These are phyloP conservation scores for Onchidella celtica DNA, from an alignment of 2,888 invertebrate genomes.

Conservation along the genomic window DNA sequence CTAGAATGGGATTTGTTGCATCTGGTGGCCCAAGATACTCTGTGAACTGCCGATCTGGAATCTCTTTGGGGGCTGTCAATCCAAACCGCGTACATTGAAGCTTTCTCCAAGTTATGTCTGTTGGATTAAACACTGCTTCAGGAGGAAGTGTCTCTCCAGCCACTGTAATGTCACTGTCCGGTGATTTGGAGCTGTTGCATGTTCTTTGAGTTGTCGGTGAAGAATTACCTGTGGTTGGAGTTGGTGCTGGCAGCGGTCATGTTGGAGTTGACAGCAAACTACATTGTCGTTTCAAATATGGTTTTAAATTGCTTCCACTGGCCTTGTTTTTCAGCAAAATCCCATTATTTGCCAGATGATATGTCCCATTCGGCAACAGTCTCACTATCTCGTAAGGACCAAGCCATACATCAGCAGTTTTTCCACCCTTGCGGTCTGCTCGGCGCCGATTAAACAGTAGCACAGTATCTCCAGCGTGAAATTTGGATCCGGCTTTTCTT, in stretches of 20 bases:
- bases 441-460: too few relatives aligned
- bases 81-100: too few relatives aligned
- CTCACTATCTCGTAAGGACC: too few relatives aligned
- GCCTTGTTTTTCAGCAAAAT: slow-evolving; percentile 1
- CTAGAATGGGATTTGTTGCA: too few relatives aligned
- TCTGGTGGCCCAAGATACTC: too few relatives aligned
- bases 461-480: too few relatives aligned
- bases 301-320: slow-evolving; percentile 24
- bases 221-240: slow-evolving; percentile 26
- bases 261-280: slow-evolving; percentile 16
- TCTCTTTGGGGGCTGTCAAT: too few relatives aligned
- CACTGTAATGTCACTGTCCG: slow-evolving; percentile 26
- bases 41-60: too few relatives aligned
- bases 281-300: slow-evolving; percentile 30
- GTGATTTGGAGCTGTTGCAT: slow-evolving; percentile 14
- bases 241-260: slow-evolving; percentile 13
- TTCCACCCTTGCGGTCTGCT: too few relatives aligned
- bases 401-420: too few relatives aligned
- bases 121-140: slow-evolving; percentile 29
- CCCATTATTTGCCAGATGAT: slow-evolving; percentile 27
- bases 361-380: slow-evolving; percentile 22
- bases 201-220: slow-evolving; percentile 21
- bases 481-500: too few relatives aligned
- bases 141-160: slow-evolving; percentile 33
- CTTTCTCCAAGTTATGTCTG: too few relatives aligned